Evolutionary conservation across 2,113 vertebrate species (phyloP).

Genomic region (Columbina picui): DNA sequence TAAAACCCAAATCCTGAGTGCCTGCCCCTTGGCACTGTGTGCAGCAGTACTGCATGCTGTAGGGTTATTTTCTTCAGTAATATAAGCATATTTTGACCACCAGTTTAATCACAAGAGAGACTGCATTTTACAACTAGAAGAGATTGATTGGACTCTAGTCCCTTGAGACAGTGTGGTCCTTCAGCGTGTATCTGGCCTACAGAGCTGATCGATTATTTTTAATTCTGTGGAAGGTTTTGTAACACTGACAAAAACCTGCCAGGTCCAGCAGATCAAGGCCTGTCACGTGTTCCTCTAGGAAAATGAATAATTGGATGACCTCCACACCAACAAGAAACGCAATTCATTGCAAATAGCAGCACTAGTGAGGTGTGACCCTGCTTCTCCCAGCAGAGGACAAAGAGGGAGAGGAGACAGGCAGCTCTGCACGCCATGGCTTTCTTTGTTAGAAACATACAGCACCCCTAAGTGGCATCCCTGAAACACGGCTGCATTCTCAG

Average conservation of each 20-base stretch:
- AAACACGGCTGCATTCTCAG: not conserved
- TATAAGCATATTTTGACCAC: not conserved
- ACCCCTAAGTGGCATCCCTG: not conserved
- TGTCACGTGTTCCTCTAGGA: not conserved
- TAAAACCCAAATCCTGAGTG: not conserved
- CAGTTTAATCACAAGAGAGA: not conserved
- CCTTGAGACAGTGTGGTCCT: not conserved
- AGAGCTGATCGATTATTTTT: not conserved
- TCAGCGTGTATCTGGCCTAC: not conserved
- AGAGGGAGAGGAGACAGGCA: not conserved
- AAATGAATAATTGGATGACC: not conserved
- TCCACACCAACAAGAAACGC: not conserved
- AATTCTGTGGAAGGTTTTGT: not conserved
- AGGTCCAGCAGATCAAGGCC: not conserved
- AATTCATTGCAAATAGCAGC: not conserved
- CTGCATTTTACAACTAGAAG: not conserved
- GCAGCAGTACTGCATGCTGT: not conserved
- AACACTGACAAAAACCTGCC: not conserved
- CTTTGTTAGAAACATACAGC: not conserved
- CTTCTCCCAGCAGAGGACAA: not conserved
- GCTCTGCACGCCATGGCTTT: not conserved
- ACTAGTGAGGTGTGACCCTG: fast-evolving
- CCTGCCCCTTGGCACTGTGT: not conserved
- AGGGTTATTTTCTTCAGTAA: not conserved
- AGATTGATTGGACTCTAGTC: not conserved